A percentile compares a stretch with the other conserved stretches of the same genome.
These are phyloP conservation scores for Pseudomugil tenellus DNA, from an alignment of 2,797 vertebrate species.

Conservation along the genomic window DNA sequence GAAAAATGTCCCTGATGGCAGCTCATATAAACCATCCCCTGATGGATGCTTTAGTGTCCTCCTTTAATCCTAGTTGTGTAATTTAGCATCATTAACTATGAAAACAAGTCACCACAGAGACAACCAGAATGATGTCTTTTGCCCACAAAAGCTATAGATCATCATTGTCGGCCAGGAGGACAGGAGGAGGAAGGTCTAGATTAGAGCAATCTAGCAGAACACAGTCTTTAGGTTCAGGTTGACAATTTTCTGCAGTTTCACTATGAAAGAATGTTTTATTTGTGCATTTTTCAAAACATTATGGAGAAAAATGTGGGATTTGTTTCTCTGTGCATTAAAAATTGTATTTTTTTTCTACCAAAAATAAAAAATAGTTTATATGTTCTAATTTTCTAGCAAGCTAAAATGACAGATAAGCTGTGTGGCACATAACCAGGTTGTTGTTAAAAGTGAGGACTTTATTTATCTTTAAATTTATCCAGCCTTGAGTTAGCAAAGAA, in stretches of 20 bases:
- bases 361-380: not conserved
- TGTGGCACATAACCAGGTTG: not conserved
- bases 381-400: not conserved
- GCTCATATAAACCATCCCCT: conserved; percentile 60
- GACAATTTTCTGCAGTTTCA: conserved; percentile 31
- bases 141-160: conserved; percentile 58
- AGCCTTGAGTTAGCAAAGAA: not conserved
- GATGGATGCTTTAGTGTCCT: conserved; percentile 70
- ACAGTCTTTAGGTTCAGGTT: conserved; percentile 34
- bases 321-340: not conserved
- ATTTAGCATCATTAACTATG: conserved; percentile 78
- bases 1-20: conserved; percentile 63
- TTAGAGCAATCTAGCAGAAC: conserved; percentile 64
- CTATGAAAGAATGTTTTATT: conserved; percentile 25
- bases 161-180: conserved; percentile 62
- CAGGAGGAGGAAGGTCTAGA: conserved; percentile 61
- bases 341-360: not conserved
- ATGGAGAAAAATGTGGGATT: not conserved
- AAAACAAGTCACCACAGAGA: conserved; percentile 66
- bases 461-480: not conserved
- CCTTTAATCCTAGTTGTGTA: conserved; percentile 69
- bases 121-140: conserved; percentile 60
- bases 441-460: not conserved
- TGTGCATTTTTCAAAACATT: not conserved
- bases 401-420: not conserved